Conservation (phyloP, 35 echinoderm and acorn worm species). For the Acanthaster planci region DNA sequence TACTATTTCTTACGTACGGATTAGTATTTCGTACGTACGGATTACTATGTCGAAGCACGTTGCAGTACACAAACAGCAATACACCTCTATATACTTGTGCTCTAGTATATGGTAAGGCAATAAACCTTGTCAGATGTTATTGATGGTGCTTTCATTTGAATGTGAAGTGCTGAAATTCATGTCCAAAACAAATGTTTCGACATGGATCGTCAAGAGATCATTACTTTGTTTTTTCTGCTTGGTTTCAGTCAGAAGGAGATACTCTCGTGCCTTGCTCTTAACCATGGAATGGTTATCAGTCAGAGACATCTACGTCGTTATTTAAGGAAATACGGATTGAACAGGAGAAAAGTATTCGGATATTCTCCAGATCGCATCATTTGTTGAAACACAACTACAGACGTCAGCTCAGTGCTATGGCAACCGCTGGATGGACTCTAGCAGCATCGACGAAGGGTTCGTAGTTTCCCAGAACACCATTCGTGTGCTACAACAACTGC, state of each 20-base stretch:
- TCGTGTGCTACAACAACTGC: neutral
- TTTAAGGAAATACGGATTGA: neutral
- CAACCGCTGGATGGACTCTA: slow-evolving; percentile 24
- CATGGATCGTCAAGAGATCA: neutral
- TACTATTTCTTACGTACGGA: too few relatives aligned
- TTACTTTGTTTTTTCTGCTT: neutral
- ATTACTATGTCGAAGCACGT: too few relatives aligned
- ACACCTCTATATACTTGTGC: too few relatives aligned
- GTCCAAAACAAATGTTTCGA: neutral
- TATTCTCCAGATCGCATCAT: neutral
- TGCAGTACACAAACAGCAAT: too few relatives aligned
- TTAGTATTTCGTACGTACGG: too few relatives aligned
- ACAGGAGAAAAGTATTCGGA: slow-evolving; percentile 14
- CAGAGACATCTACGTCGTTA: neutral
- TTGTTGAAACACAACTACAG: neutral
- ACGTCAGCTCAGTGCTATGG: slow-evolving; percentile 22
- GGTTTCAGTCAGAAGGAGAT: slow-evolving; percentile 33
- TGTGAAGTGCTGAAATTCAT: too few relatives aligned
- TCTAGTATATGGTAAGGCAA: too few relatives aligned
- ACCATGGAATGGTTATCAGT: slow-evolving; percentile 18
- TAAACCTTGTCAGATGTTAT: too few relatives aligned
- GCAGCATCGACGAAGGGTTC: neutral
- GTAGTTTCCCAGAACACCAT: neutral
- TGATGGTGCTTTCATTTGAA: too few relatives aligned
- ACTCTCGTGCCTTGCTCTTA: slow-evolving; percentile 1